Evolutionary conservation across 2,113 vertebrate species (phyloP).

Genomic region (Ageneiosus marmoratus): DNA sequence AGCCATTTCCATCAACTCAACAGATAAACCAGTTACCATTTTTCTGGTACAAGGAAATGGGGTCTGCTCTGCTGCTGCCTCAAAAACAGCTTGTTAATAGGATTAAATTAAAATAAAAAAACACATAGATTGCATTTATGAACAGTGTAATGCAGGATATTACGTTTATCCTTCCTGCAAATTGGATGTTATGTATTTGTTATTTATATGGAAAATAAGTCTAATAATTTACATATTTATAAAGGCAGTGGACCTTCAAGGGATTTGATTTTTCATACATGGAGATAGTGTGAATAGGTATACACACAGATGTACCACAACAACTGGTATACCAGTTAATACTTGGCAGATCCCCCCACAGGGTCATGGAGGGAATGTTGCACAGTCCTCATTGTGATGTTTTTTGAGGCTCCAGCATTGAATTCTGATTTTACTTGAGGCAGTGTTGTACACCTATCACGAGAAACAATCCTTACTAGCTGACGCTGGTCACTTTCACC

Average conservation of each 20-base stretch:
- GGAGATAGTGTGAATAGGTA: too few species aligned
- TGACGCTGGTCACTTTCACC: too few species aligned
- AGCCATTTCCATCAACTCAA: slow-evolving; percentile 32
- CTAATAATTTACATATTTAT: slow-evolving; percentile 23
- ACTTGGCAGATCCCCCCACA: too few species aligned
- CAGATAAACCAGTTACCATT: background rate
- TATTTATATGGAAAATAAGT: slow-evolving; percentile 21
- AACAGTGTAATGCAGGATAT: slow-evolving; percentile 23
- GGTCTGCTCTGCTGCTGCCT: background rate
- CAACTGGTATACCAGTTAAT: too few species aligned
- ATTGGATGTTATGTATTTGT: slow-evolving; percentile 16
- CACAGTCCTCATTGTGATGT: too few species aligned
- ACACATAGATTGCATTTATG: slow-evolving; percentile 17
- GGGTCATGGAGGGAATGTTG: too few species aligned
- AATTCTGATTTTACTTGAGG: too few species aligned
- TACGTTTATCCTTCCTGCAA: slow-evolving; percentile 12
- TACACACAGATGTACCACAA: too few species aligned
- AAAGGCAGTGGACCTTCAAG: too few species aligned
- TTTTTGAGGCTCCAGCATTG: too few species aligned
- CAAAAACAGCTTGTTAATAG: background rate
- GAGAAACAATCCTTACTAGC: too few species aligned
- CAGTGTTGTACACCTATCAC: too few species aligned
- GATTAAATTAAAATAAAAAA: background rate
- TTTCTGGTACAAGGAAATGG: background rate
- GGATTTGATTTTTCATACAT: slow-evolving; percentile 24